Conservation (phyloP, 2,888 invertebrate genomes). For the Ennomos erosarius region DNA sequence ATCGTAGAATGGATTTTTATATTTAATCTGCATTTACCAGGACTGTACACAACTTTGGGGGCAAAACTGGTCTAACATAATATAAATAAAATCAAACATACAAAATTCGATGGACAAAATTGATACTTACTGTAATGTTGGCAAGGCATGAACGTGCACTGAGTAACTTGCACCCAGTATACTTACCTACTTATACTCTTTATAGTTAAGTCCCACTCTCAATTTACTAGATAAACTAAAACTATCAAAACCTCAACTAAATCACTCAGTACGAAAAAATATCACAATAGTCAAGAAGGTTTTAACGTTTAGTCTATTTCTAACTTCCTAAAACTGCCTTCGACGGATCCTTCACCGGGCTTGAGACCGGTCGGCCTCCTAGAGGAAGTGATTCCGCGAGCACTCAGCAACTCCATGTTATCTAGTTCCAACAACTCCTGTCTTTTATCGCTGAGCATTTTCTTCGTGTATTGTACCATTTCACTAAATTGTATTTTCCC, state of each 20-base stretch:
- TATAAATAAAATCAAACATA: no score
- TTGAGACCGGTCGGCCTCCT: conserved; percentile 57
- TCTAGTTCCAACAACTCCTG: conserved; percentile 86
- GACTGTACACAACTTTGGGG: no score
- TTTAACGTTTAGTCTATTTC: conserved; percentile 85
- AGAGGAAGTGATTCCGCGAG: conserved; percentile 80
- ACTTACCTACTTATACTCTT: no score
- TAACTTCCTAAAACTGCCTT: conserved; percentile 89
- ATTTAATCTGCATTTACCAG: no score
- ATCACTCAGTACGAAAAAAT: conserved; percentile 11
- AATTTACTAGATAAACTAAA: no score
- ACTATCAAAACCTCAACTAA: background rate
- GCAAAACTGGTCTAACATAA: no score
- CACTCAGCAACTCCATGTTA: conserved; percentile 87
- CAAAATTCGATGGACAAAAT: no score
- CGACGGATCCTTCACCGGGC: conserved; percentile 63
- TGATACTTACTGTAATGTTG: no score
- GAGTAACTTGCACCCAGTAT: no score
- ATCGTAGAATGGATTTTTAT: no score
- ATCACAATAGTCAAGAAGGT: conserved; percentile 6
- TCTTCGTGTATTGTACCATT: conserved; percentile 89
- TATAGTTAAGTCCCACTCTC: no score
- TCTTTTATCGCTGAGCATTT: conserved; percentile 86
- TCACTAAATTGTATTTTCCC: conserved; percentile 88
- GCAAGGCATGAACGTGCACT: no score